Conservation (phyloP, 2,113 vertebrate species). For the Cromileptes altivelis region DNA sequence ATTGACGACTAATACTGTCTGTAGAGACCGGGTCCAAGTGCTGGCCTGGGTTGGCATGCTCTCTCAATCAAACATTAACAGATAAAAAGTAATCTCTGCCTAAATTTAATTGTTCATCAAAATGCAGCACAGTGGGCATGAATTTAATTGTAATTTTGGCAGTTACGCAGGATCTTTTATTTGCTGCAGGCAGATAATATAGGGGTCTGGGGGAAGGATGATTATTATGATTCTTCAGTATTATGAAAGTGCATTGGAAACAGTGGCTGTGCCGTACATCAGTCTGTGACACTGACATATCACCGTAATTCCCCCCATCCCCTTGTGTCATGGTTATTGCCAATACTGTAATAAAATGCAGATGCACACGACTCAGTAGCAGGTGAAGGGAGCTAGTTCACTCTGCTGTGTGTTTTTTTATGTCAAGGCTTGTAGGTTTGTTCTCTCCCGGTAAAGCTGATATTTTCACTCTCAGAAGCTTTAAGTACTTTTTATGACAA, state of each 20-base stretch:
- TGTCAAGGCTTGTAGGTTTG: constrained; percentile 13
- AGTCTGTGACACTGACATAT: constrained; percentile 59
- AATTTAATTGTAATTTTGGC: constrained; percentile 43
- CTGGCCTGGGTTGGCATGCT: background rate
- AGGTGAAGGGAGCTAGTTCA: constrained; percentile 20
- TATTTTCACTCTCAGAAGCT: constrained; percentile 22
- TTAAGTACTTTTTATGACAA: constrained; percentile 25
- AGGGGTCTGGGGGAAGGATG: background rate
- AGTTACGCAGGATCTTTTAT: constrained; percentile 43
- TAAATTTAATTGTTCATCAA: constrained; percentile 42
- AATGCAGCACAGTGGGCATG: constrained; percentile 24
- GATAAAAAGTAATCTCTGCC: constrained; percentile 27
- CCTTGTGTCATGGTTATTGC: constrained; percentile 28
- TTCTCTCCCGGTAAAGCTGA: constrained; percentile 29
- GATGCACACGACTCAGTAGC: constrained; percentile 17
- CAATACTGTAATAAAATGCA: constrained; percentile 28
- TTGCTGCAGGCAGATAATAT: constrained; percentile 22
- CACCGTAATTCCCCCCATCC: constrained; percentile 45
- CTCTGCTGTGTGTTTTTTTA: background rate
- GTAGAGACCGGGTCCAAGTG: background rate
- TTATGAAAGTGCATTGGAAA: constrained; percentile 17
- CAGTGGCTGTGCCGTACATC: constrained; percentile 20
- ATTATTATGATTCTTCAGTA: constrained; percentile 16
- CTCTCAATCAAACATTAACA: constrained; percentile 37
- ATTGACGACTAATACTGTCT: background rate